A percentile compares a stretch with the other conserved stretches of the same genome.
These are phyloP conservation scores for Platichthys stellatus DNA, from an alignment of 2,113 vertebrate species.

Conservation along the genomic window DNA sequence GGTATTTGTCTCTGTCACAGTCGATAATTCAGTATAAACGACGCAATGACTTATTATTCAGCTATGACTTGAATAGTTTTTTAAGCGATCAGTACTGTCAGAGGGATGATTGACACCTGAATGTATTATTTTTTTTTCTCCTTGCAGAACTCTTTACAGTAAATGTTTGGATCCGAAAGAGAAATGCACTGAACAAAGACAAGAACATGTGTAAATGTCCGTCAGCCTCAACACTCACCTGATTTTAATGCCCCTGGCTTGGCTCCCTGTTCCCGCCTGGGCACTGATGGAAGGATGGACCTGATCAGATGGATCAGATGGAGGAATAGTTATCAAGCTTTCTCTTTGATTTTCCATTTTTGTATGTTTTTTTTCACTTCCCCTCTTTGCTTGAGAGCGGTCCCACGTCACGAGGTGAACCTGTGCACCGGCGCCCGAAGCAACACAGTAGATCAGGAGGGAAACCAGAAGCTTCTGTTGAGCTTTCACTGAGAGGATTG, in stretches of 20 bases:
- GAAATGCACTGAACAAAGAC: slow-evolving; percentile 70
- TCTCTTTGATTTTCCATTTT: slow-evolving; percentile 18
- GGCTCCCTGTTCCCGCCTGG: background rate
- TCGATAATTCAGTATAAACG: too few species aligned
- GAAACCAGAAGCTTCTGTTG: slow-evolving; percentile 14
- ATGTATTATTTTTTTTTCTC: too few species aligned
- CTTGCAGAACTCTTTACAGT: slow-evolving; percentile 52
- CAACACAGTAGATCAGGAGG: slow-evolving; percentile 26
- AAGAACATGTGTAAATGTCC: slow-evolving; percentile 61
- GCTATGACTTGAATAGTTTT: background rate
- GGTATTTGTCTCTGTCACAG: slow-evolving; percentile 51
- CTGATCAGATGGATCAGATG: slow-evolving; percentile 3
- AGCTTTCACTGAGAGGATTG: slow-evolving; percentile 52
- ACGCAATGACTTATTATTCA: too few species aligned
- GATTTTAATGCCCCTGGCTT: slow-evolving; percentile 55
- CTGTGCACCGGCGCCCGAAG: slow-evolving; percentile 34
- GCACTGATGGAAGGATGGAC: slow-evolving; percentile 33
- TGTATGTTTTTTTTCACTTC: background rate
- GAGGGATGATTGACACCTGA: background rate
- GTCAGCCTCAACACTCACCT: slow-evolving; percentile 34
- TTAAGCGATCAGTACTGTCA: too few species aligned
- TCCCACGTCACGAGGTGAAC: background rate
- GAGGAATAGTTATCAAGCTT: slow-evolving; percentile 34
- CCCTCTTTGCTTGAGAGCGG: background rate
- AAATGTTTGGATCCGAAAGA: slow-evolving; percentile 45